Base-by-base conservation (phyloP, 2,113 vertebrate genomes). In the Scortum barcoo region DNA sequence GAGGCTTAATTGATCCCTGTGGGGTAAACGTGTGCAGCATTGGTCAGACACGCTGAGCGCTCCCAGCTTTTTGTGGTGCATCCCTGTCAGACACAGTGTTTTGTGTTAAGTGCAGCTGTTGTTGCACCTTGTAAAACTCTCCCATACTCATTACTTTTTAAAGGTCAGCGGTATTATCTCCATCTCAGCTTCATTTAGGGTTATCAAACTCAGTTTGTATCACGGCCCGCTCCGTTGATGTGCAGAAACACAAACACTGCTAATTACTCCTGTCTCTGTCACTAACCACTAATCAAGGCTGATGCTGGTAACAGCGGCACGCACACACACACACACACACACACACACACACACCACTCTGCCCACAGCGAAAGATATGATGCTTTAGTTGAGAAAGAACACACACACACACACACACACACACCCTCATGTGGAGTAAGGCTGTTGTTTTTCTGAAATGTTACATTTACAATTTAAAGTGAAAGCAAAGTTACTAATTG, bases 191-290 rank as follows among this genome's bases (percentile, higher is more conserved):
- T 81, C 73, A 70, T 79, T 85, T 26, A 42, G 66, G 14, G 17
- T 73, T 66, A 77, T 88, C 80, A 79, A 79, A 79, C 67, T 70
- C 58, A 12, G 36, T 71, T 69, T 85, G 38, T 26, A 63, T 74
- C 68, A 24, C 1, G 4, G 50, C 14, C 44, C 1, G 11, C 40
- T 48, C 19, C 1, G 36, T 30, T 57, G 75, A 83, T 50, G 36
- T n/a, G 53, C 80, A 51, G 70, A n/a, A 79, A 87, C 74, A 72
- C 40, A 72, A 86, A 84, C 58, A 46, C 19, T n/a, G 77, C 80
- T 84, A 87, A 87, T 89, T 82, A 81, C 70, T 73, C 51, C 63
- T 26, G 81, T 76, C 69, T 78, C 69, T 69, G 76, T 72, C 38
- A 36, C 70, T 73, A 71, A 80, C 68, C 62, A 38, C 70, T 83